Percentiles rank a stretch among this genome's conserved stretches.
Conservation (phyloP, 2,113 vertebrate species). For the Callaeas wilsoni region DNA sequence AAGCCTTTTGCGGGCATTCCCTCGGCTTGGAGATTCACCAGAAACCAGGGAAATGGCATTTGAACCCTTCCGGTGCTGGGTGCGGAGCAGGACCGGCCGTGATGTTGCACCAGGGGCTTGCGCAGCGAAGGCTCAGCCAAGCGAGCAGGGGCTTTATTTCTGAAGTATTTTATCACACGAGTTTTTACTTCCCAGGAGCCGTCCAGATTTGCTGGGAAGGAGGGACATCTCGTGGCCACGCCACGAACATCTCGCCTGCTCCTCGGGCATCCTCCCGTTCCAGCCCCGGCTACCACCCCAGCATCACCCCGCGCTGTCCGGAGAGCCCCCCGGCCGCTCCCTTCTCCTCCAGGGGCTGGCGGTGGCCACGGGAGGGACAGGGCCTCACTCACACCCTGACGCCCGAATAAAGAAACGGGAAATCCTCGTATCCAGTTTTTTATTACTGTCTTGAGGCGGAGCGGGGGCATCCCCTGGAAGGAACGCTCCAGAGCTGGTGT, state of each 20-base stretch:
- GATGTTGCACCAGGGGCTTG: not conserved
- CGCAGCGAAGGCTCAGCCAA: not conserved
- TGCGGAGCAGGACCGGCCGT: fast-evolving
- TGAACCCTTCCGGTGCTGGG: not conserved
- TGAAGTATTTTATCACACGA: fast-evolving
- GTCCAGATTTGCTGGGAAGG: not conserved
- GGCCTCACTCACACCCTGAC: fast-evolving
- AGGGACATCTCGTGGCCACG: conserved; percentile 40
- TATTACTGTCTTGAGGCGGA: not conserved
- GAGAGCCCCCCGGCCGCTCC: not conserved
- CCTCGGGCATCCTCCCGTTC: not conserved
- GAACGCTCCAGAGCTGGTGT: not conserved
- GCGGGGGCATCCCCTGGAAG: not conserved
- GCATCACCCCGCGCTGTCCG: not conserved
- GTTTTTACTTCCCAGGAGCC: not conserved
- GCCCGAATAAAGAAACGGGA: fast-evolving
- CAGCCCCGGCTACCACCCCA: no score
- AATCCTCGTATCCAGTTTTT: not conserved
- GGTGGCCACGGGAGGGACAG: not conserved
- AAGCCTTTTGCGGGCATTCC: not conserved
- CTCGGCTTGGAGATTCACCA: fast-evolving
- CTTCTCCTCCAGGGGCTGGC: not conserved
- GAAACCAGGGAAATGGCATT: not conserved
- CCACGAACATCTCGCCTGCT: not conserved
- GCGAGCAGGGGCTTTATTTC: not conserved